Evolutionary conservation across 2,113 vertebrate genomes (phyloP), one percentile per base, ranked within the genome.

Genomic region (Asarcornis scutulata): DNA sequence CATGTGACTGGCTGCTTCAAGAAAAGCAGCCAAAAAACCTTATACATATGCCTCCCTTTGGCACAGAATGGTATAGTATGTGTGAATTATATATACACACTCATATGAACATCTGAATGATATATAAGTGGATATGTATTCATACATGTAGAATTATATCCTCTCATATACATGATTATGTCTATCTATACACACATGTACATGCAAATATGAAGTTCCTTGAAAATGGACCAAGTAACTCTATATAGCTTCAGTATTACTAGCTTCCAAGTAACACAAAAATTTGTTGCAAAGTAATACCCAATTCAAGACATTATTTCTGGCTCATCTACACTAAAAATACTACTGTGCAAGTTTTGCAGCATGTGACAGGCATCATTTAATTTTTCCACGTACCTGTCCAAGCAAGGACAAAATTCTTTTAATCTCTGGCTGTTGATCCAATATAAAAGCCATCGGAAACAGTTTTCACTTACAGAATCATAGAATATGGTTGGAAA

Each of bases 131-230:
- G 46, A 48, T 48, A 48, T 48, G 46, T 32, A 67, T 3, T 69
- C 64, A 74, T 14, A 53, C 5, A 68, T 17, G 31, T 16, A 56
- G 23, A 78, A 46, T 48, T 0, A 66, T 2, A 6, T 14, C 20
- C 40, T 53, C 16, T 25, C 1, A 31, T 14, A 18, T 26, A 22
- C 4, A 4, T 20, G 7, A 14, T 60, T 11, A 36, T 11, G 7
- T 8, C 7, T 12, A 15, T 7, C 11, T 17, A 10, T 20, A 9
- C 6, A 9, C 3, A 53, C 20, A 78, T 16, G 60, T 14, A 38
- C 17, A 4, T 8, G 17, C 0, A 0, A 72, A 22, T 44, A 68
- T 1, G 5, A 42, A 52, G 80, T 13, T 67, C 20, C 34, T 76
- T 64, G 20, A 86, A 88, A 90, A 55, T 5, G 34, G 40, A 60